Evolutionary conservation across 2,113 vertebrate genomes (phyloP), one percentile per base, ranked within the genome.

Genomic region (Stictonetta naevosa): DNA sequence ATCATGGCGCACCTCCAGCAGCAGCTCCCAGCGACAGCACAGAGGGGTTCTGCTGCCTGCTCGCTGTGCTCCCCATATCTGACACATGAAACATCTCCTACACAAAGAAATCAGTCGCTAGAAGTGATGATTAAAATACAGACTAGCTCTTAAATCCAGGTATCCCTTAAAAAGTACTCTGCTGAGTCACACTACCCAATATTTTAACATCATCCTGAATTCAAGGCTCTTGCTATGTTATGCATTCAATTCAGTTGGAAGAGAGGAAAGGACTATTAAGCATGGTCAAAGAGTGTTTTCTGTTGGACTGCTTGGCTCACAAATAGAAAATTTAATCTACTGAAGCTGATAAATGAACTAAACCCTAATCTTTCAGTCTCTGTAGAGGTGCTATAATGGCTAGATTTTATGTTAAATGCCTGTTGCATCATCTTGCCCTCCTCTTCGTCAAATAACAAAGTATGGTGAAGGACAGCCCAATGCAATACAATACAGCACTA

Each of bases 191-290:
- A 8, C 11, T 31, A 40, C 8, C 6, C 9, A 29, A 2, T 3
- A 3, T 64, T 59, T 34, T 4, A 15, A 29, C 46, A 11, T 22
- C 12, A 5, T 22, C 8, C 6, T 84, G n/a, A 6, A 40, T 58
- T 40, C 34, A 20, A 8, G 12, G 31, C 26, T 36, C 18, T 42
- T 50, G 21, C 17, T 62, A 9, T 23, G 4, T 6, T 63, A 46
- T 46, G 38, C 11, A 11, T 33, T 38, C 10, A 6, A 2, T 69
- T 91, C 80, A 77, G 2, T 29, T 36, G 13, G 11, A 69, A 50
- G 22, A 22, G 10, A 25, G 6, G 2, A 48, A 48, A 48, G 10
- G 46, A 48, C 46, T 0, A 0, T 7, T 14, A 7, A 34, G 2
- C 3, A 10, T 4, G 3, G 50, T 13, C 18, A 86, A 8, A 44